phyloP scores from a whole-genome alignment of 2,797 vertebrate genomes.

The Dermochelys coriacea region DNA sequence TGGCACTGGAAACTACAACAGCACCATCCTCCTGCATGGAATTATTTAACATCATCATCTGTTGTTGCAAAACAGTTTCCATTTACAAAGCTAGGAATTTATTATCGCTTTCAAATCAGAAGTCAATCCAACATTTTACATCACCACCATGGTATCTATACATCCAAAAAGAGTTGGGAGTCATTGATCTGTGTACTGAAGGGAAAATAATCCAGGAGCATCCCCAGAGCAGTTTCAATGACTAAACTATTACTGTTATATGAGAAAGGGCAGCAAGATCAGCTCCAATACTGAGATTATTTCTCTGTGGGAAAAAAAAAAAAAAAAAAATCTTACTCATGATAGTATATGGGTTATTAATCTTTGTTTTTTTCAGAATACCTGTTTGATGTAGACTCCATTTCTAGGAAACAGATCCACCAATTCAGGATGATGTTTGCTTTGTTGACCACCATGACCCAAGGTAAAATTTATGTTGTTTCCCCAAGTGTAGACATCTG shows the following conservation, averaged over 20 bases:
- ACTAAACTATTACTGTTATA: not conserved
- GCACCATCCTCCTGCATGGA: not conserved
- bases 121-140: not conserved
- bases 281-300: not conserved
- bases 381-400: slow-evolving; percentile 95
- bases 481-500: slow-evolving; percentile 97
- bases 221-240: not conserved
- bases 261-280: not conserved
- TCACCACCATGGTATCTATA: not conserved
- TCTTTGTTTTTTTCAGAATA: slow-evolving; percentile 64
- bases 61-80: not conserved
- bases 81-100: not conserved
- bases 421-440: slow-evolving; percentile 93
- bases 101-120: not conserved
- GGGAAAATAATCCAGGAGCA: not conserved
- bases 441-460: slow-evolving; percentile 96
- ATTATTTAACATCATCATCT: not conserved
- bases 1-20: not conserved
- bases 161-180: not conserved
- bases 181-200: not conserved
- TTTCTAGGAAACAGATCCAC: slow-evolving; percentile 94
- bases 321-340: not conserved
- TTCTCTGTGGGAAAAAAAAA: not conserved
- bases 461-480: slow-evolving; percentile 97
- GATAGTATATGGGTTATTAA: not conserved